These are phyloP conservation scores for Amphimallon solstitiale DNA, from an alignment of 2,888 invertebrate genomes.

Conservation along the genomic window DNA sequence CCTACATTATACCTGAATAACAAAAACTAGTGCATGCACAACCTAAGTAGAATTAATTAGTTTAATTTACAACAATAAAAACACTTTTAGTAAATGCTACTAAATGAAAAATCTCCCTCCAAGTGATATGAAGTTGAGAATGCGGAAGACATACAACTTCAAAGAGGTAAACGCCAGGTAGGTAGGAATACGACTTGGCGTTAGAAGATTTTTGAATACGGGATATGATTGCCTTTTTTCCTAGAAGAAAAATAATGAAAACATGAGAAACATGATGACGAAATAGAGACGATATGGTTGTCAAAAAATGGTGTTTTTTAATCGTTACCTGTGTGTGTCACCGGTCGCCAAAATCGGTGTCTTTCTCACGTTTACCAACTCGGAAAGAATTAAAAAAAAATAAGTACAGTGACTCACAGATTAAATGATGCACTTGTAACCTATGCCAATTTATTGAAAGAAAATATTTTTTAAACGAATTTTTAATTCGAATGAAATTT, in stretches of 20 bases:
- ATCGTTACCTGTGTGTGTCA: slow-evolving; percentile 54
- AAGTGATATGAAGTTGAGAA: slow-evolving; percentile 61
- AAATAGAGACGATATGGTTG: slow-evolving; percentile 48
- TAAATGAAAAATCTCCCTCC: slow-evolving; percentile 49
- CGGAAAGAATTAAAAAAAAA: neutral
- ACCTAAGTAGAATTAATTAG: neutral
- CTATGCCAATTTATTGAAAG: too few relatives aligned
- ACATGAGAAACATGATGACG: neutral
- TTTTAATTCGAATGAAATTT: too few relatives aligned
- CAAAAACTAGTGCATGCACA: neutral
- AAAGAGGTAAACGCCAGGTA: neutral
- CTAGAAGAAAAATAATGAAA: neutral
- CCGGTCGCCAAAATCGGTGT: slow-evolving; percentile 6
- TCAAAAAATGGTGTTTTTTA: slow-evolving; percentile 58
- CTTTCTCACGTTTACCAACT: slow-evolving; percentile 34
- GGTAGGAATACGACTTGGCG: neutral
- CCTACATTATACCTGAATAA: neutral
- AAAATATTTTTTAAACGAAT: too few relatives aligned
- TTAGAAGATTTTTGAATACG: slow-evolving; percentile 48
- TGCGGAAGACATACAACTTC: slow-evolving; percentile 61
- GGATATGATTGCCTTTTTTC: slow-evolving; percentile 57
- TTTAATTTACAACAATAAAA: slow-evolving; percentile 1
- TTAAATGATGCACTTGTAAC: too few relatives aligned
- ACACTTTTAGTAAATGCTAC: slow-evolving; percentile 6
- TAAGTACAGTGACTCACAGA: too few relatives aligned